Evolutionary conservation across 1,140 invertebrate genomes (phyloP).

Genomic region (Zaprionus tsacasi): DNA sequence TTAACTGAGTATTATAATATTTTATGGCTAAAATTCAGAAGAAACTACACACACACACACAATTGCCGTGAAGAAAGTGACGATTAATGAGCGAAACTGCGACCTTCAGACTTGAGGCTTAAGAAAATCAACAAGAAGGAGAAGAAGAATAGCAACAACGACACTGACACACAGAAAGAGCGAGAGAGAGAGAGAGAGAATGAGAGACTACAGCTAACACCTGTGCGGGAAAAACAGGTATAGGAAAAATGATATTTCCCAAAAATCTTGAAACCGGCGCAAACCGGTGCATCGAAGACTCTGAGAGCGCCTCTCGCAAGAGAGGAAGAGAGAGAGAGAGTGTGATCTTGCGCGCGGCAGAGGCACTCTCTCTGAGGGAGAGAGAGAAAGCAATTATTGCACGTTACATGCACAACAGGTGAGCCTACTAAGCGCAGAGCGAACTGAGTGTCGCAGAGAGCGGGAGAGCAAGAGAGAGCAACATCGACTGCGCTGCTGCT

Average conservation of each 20-base stretch:
- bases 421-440: constrained; percentile 32
- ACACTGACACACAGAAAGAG: constrained; percentile 26
- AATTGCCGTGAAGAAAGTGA: constrained; percentile 62
- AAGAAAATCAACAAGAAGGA: background rate
- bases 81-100: constrained; percentile 78
- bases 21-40: constrained; percentile 35
- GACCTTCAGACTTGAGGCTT: constrained; percentile 66
- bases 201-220: constrained; percentile 29
- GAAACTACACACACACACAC: constrained; percentile 19
- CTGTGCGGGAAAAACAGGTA: constrained; percentile 65
- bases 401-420: constrained; percentile 19
- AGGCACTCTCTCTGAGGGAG: too few species aligned
- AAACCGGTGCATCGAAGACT: constrained; percentile 54
- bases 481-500: background rate
- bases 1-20: constrained; percentile 22
- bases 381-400: constrained; percentile 15
- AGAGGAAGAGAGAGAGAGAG: constrained; percentile 1
- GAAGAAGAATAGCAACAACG: constrained; percentile 27
- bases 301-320: constrained; percentile 2
- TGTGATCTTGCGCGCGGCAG: background rate
- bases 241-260: constrained; percentile 64
- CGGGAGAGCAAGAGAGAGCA: constrained; percentile 16
- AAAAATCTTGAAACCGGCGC: constrained; percentile 63
- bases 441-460: constrained; percentile 2
- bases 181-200: too few species aligned